Conservation (phyloP, 2,888 invertebrate genomes). For the Xestia rhomboidea region DNA sequence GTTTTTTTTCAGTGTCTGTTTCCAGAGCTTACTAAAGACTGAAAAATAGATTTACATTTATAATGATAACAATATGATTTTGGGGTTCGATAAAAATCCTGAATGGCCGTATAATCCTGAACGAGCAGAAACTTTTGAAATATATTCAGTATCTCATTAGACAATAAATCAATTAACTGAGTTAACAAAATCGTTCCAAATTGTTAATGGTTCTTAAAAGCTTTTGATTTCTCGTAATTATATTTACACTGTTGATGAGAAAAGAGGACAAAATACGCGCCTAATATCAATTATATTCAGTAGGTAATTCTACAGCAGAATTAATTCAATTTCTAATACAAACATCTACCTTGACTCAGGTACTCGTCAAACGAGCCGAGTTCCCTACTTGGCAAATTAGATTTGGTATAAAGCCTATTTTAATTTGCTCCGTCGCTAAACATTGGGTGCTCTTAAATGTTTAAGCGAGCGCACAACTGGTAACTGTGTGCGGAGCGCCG, state of each 20-base stretch:
- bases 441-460: conserved; percentile 88
- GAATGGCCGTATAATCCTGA: background rate
- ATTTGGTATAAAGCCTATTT: conserved; percentile 90
- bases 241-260: conserved; percentile 65
- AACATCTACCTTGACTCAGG: conserved; percentile 83
- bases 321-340: conserved; percentile 89
- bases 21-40: background rate
- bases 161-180: conserved; percentile 42
- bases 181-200: conserved; percentile 51
- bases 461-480: conserved; percentile 85
- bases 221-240: conserved; percentile 67
- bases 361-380: conserved; percentile 81
- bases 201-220: conserved; percentile 63
- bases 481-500: conserved; percentile 78
- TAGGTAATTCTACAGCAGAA: conserved; percentile 83
- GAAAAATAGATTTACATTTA: background rate
- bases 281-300: conserved; percentile 74
- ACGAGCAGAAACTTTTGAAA: background rate
- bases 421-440: conserved; percentile 89
- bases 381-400: conserved; percentile 89
- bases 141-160: conserved; percentile 17
- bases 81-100: background rate
- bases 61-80: background rate
- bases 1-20: background rate
- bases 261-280: conserved; percentile 65